Evolutionary conservation across 2,113 vertebrate genomes (phyloP).

Genomic region (Catharus minimus): DNA sequence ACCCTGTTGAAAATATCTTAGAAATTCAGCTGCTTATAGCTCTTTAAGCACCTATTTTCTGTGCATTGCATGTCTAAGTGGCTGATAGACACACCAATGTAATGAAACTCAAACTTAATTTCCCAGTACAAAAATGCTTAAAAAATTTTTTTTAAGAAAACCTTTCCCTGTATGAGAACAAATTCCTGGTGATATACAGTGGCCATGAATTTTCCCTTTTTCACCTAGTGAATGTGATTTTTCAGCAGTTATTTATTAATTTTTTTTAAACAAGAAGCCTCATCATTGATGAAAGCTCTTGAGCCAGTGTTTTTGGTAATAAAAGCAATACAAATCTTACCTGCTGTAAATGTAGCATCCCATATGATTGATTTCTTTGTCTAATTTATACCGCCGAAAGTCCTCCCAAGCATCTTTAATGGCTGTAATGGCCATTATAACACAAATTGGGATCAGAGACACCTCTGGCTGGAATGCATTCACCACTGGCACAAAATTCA

Average conservation of each 20-base stretch:
- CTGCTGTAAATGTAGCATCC: slow-evolving; percentile 86
- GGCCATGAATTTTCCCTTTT: background rate
- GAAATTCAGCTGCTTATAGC: background rate
- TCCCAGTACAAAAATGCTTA: background rate
- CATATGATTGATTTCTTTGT: slow-evolving; percentile 86
- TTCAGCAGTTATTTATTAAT: background rate
- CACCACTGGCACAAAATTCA: slow-evolving; percentile 89
- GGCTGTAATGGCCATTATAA: slow-evolving; percentile 86
- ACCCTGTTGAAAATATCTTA: background rate
- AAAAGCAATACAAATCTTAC: slow-evolving; percentile 65
- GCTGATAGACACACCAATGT: background rate
- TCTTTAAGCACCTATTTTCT: background rate
- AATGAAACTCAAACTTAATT: background rate
- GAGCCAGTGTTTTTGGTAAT: slow-evolving; percentile 7
- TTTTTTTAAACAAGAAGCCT: background rate
- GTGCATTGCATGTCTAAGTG: background rate
- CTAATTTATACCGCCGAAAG: slow-evolving; percentile 84
- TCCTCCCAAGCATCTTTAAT: slow-evolving; percentile 94
- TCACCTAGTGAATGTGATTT: slow-evolving; percentile 51
- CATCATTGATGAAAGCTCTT: slow-evolving; percentile 67
- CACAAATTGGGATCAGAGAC: slow-evolving; percentile 84
- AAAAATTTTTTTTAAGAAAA: background rate
- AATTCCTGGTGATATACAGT: background rate
- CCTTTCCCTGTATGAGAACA: background rate
- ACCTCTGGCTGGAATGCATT: slow-evolving; percentile 90